Conservation (phyloP, 1,140 invertebrate species). For the Cydia splendana region DNA sequence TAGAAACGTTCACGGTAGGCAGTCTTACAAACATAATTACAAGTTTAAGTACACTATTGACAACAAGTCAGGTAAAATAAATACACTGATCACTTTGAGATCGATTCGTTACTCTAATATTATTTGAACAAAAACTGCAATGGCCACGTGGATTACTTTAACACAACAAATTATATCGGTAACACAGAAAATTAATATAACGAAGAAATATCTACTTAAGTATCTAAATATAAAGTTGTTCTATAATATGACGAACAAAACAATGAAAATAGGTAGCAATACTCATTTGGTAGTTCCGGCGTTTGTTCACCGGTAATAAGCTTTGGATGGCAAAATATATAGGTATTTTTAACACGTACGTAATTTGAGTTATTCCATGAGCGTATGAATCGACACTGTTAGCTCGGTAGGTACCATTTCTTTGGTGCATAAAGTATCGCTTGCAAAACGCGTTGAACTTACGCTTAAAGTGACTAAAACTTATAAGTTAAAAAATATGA, state of each 20-base stretch:
- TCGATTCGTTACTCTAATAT: constrained; percentile 70
- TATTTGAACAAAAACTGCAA: constrained; percentile 65
- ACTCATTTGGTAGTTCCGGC: constrained; percentile 54
- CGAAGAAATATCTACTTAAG: constrained; percentile 43
- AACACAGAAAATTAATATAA: constrained; percentile 57
- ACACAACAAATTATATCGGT: constrained; percentile 54
- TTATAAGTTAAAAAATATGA: constrained; percentile 60
- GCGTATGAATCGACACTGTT: constrained; percentile 5
- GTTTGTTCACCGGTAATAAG: constrained; percentile 40
- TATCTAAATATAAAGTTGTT: constrained; percentile 46
- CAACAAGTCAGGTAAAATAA: constrained; percentile 70
- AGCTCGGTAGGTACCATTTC: constrained; percentile 50
- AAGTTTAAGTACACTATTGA: constrained; percentile 70
- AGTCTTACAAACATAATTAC: constrained; percentile 35
- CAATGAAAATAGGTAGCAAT: constrained; percentile 49
- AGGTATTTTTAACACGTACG: constrained; percentile 29
- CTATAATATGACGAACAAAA: constrained; percentile 49
- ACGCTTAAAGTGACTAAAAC: constrained; percentile 71
- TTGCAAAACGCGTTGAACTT: constrained; percentile 63
- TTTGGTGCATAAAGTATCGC: constrained; percentile 64
- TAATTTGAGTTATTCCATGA: constrained; percentile 27
- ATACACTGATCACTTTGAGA: constrained; percentile 77
- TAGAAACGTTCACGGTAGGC: constrained; percentile 13
- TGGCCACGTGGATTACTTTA: constrained; percentile 58
- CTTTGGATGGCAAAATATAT: constrained; percentile 50